Base-by-base conservation (phyloP, 1,140 invertebrate species). In the Asobara japonica region DNA sequence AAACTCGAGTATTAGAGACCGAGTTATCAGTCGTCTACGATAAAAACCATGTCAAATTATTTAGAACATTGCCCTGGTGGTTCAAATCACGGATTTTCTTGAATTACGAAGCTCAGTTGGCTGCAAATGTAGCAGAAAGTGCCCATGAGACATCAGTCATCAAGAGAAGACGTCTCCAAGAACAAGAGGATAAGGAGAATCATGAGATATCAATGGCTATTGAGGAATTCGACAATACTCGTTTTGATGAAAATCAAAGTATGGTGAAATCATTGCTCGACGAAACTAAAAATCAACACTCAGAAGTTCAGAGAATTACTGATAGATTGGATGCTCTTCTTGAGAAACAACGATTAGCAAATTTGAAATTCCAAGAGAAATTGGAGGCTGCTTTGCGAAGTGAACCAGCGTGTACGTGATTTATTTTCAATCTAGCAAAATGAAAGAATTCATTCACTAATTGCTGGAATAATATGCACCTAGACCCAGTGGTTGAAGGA, bases 61-160 rank as follows among this genome's bases (percentile, higher is more conserved):
- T 88, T 41, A 75, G 77, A 38, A 80, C 76, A 2, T 77, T 84
- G 29, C 85, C 86, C 0, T 87, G 86, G 85, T 87, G 86, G 85
- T 86, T 84, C 8, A 84, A 87, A 33, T 86, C 86, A 0, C 79
- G 68, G 16, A 61, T 78, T 25, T 74, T 86, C 45, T 65, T 74
- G 29, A 73, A 78, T 66, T 77, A 77, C 20, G 60, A 75, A 20
- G 18, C 48, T 13, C 31, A 77, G 51, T 36, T 69, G 1, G n/a
- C 13, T 20, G 13, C 41, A 25, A 64, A 66, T 62, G n/a, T 13
- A 65, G 56, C 61, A 5, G 41, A 72, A 33, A 38, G 60, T 27
- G 18, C 25, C 38, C 29, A 48, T 13, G 65, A 73, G 11, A 76
- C 75, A 69, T 66, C 77, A n/a, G 7, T 20, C 3, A 56, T 36